phyloP scores from a whole-genome alignment of 2,888 invertebrate species.

The Melinaea menophilus region DNA sequence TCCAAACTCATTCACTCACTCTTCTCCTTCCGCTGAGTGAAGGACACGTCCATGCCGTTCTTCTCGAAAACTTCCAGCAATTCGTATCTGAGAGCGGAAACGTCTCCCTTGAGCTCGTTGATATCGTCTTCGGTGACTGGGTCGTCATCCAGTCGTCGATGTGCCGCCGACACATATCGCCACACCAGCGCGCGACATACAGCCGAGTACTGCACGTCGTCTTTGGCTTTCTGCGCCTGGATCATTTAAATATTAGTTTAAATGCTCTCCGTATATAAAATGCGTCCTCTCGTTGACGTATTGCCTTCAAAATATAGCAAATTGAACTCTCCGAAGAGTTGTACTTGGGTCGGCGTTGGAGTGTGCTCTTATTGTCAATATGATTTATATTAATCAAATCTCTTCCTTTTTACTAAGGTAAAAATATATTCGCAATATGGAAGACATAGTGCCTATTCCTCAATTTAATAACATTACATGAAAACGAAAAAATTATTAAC shows the following conservation, averaged over 20 bases:
- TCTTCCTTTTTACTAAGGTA: too few relatives aligned
- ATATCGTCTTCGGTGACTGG: slow-evolving; percentile 94
- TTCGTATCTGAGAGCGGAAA: slow-evolving; percentile 94
- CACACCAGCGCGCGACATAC: slow-evolving; percentile 95
- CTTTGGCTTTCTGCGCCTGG: slow-evolving; percentile 80
- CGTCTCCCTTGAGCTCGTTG: slow-evolving; percentile 96
- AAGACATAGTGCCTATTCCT: too few relatives aligned
- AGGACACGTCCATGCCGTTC: slow-evolving; percentile 91
- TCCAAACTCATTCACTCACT: slow-evolving; percentile 66
- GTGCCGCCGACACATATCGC: slow-evolving; percentile 93
- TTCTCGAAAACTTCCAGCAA: slow-evolving; percentile 91
- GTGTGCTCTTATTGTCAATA: too few relatives aligned
- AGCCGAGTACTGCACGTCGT: slow-evolving; percentile 84
- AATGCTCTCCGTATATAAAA: too few relatives aligned
- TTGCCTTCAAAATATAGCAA: too few relatives aligned
- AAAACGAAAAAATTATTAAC: too few relatives aligned
- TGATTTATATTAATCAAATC: too few relatives aligned
- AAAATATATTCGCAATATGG: too few relatives aligned
- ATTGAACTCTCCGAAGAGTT: too few relatives aligned
- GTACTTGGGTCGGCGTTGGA: too few relatives aligned
- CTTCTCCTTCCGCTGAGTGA: slow-evolving; percentile 85
- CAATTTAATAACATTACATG: too few relatives aligned
- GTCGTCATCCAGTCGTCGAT: slow-evolving; percentile 88
- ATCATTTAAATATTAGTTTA: not conserved
- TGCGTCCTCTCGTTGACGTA: too few relatives aligned